These are phyloP conservation scores for Cepphus grylle DNA, from an alignment of 2,113 vertebrate species.

Conservation along the genomic window DNA sequence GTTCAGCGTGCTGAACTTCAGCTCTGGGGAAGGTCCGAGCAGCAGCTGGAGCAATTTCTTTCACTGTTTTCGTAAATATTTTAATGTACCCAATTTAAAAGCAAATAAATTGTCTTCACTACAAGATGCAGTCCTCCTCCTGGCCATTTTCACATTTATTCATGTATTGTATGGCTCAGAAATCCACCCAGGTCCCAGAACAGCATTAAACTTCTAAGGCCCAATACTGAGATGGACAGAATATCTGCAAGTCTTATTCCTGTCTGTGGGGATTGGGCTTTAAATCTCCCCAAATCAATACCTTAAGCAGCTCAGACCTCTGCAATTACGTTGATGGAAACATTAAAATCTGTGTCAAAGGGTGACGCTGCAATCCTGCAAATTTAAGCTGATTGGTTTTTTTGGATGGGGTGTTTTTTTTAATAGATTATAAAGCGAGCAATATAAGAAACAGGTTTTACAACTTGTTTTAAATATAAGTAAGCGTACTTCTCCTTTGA, in stretches of 20 bases:
- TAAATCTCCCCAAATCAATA: background rate
- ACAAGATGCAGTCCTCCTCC: background rate
- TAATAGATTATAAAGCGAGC: background rate
- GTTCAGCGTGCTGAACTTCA: background rate
- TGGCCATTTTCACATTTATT: background rate
- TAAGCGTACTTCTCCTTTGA: background rate
- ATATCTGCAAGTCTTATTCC: background rate
- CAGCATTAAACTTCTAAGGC: background rate
- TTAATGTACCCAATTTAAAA: background rate
- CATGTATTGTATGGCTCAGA: background rate
- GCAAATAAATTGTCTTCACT: conserved; percentile 3
- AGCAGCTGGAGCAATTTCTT: background rate
- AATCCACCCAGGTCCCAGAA: background rate
- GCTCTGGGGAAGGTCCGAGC: background rate
- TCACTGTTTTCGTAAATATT: background rate
- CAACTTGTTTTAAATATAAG: background rate
- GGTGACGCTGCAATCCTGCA: background rate
- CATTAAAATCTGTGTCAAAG: background rate
- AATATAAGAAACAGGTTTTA: background rate
- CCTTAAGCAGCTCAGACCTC: background rate
- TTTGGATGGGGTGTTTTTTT: background rate
- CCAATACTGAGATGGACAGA: background rate
- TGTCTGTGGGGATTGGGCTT: background rate
- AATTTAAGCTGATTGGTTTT: background rate
- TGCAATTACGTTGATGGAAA: background rate